Conservation (phyloP, 2,797 vertebrate genomes). For the Aulostomus chinensis region DNA sequence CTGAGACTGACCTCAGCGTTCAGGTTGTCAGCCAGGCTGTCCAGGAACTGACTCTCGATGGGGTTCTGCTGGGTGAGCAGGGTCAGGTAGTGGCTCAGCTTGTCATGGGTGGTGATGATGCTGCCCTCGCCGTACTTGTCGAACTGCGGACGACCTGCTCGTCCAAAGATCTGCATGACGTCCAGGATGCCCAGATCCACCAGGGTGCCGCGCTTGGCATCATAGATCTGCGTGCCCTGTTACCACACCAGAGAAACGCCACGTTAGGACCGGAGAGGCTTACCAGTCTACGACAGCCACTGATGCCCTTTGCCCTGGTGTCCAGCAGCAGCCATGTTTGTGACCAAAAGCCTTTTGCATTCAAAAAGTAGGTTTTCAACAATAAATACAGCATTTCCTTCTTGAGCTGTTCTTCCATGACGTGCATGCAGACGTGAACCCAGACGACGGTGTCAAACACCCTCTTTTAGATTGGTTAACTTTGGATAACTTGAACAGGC, state of each 20-base stretch:
- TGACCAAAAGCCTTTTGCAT: too few relatives aligned
- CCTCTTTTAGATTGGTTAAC: too few relatives aligned
- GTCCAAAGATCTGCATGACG: conserved; percentile 99
- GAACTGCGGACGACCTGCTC: conserved; percentile 95
- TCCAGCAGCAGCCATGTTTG: too few relatives aligned
- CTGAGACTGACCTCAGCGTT: conserved; percentile 90
- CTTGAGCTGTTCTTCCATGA: too few relatives aligned
- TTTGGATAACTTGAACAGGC: too few relatives aligned
- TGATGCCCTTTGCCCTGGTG: too few relatives aligned
- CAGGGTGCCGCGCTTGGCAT: conserved; percentile 93
- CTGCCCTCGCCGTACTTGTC: conserved; percentile 95
- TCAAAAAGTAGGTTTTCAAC: too few relatives aligned
- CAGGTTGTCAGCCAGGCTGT: conserved; percentile 94
- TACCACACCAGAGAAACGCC: conserved; percentile 24
- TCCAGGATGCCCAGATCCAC: conserved; percentile 99
- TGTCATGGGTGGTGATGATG: conserved; percentile 96
- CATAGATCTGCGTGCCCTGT: conserved; percentile 98
- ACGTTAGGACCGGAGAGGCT: too few relatives aligned
- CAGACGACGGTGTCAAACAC: too few relatives aligned
- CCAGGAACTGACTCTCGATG: conserved; percentile 96
- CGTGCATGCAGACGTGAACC: too few relatives aligned
- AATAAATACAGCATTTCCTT: too few relatives aligned
- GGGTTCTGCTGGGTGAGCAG: conserved; percentile 98
- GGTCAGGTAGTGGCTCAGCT: conserved; percentile 96
- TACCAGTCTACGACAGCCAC: too few relatives aligned